Conservation (phyloP, 2,797 vertebrate genomes). For the Dendrocincla fuliginosa region DNA sequence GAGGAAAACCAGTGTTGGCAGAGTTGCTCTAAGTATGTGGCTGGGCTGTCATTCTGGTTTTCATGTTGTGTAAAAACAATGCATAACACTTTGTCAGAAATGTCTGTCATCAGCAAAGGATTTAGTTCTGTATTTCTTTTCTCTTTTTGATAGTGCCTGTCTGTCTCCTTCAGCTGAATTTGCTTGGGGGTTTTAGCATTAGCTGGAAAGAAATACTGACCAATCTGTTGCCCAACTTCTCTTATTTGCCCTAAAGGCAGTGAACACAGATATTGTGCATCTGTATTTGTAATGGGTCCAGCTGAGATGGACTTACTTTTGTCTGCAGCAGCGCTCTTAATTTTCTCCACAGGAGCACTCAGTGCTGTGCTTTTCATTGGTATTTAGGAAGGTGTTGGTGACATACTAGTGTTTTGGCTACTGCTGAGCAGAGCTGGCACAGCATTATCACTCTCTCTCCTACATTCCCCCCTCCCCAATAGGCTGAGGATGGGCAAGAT, state of each 20-base stretch:
- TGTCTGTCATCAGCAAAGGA: neutral
- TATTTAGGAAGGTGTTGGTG: neutral
- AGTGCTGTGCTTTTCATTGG: neutral
- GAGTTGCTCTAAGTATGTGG: neutral
- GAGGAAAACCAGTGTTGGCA: neutral
- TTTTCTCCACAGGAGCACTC: too few relatives aligned
- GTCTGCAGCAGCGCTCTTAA: neutral
- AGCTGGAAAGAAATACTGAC: neutral
- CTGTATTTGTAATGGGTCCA: neutral
- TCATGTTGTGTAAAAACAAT: neutral
- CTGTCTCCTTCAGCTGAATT: neutral
- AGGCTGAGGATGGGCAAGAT: neutral
- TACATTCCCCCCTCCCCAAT: fast-evolving
- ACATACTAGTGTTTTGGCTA: neutral
- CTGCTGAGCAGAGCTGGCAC: neutral
- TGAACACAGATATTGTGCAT: neutral
- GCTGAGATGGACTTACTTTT: neutral
- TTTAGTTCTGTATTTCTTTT: neutral
- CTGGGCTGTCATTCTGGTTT: neutral
- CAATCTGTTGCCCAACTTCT: neutral
- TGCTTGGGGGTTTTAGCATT: neutral
- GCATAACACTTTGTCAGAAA: neutral
- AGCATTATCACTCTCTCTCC: neutral
- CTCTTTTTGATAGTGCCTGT: neutral
- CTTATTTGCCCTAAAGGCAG: neutral